Base-by-base conservation (phyloP, 30 jellyfish, hydroid and myxozoan species). In the Sanderia malayensis region DNA sequence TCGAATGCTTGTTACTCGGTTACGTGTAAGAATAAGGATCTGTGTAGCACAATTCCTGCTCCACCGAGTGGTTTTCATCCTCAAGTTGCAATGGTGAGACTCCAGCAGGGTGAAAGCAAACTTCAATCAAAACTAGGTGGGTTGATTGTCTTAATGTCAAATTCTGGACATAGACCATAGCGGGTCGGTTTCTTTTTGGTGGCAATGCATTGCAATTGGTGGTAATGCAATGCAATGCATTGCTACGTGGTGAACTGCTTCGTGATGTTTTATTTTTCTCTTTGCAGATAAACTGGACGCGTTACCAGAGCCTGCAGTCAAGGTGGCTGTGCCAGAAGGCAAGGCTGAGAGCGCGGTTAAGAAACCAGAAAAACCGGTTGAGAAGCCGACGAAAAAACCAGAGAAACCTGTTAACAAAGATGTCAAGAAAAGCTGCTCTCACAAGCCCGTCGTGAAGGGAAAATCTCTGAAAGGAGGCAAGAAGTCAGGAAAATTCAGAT, bases 31-130 rank as follows among this genome's bases (percentile, higher is more conserved):
- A 61, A 55, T 53, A 80, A 73, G 46, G 98, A 91, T 25, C 71
- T 74, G 46, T 91, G 98, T 58, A 71, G 32, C 6, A 91, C 98
- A 17, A 78, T 79, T 31, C 86, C 86, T 0, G 96, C 98, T 3
- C 98, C 98, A 32, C 93, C 96, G 0, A 91, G 97, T 34, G 83
- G 89, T 8, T 91, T 91, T 68, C 92, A 84, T 41, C 98, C 98
- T 27, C 81, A 73, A 66, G 78, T 91, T 45, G 95, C 87, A 25
- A 60, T 75, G 76, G 98, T 91, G 85, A 84, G 95, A 49, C 64
- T 19, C 3, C 25, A 19, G 18, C 8, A 18, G 4, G 64, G 27
- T 24, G 27, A 8, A 19, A 49, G 64, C 27, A 19, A 49, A 37
- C 52, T 37, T 37, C 10, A 37, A 37, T 37, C 52, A 4, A 37